These are phyloP conservation scores for Caradrina clavipalpis DNA, from an alignment of 2,888 invertebrate genomes.

Conservation along the genomic window DNA sequence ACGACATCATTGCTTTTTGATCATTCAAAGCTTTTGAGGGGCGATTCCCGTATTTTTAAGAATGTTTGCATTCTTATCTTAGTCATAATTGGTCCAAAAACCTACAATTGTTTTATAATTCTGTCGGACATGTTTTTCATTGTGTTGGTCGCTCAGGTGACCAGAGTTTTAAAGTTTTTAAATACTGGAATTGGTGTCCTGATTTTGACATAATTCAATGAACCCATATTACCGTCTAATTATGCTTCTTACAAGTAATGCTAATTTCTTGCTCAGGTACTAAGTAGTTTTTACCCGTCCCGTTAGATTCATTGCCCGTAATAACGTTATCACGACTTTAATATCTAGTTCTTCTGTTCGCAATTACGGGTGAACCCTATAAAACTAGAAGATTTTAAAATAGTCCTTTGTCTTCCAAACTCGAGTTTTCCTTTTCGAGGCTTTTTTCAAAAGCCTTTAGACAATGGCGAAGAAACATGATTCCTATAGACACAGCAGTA, in stretches of 20 bases:
- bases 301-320: conserved; percentile 4
- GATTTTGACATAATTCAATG: not conserved
- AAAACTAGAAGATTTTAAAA: not conserved
- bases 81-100: too few relatives aligned
- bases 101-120: too few relatives aligned
- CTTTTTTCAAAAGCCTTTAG: not conserved
- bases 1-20: not conserved
- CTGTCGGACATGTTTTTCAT: too few relatives aligned
- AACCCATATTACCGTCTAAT: not conserved
- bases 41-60: too few relatives aligned
- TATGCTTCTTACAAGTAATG: conserved; percentile 4
- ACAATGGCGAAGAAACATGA: too few relatives aligned
- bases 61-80: too few relatives aligned
- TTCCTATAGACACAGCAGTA: too few relatives aligned
- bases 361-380: too few relatives aligned
- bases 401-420: not conserved
- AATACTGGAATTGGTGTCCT: not conserved
- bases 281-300: conserved; percentile 14
- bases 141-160: too few relatives aligned
- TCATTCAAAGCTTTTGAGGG: not conserved
- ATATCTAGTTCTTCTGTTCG: not conserved
- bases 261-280: conserved; percentile 1
- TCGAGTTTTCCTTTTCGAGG: not conserved
- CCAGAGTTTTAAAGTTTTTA: too few relatives aligned
- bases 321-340: conserved; percentile 9